Evolutionary conservation across 1,140 invertebrate species (phyloP).

Genomic region (Neodiprion fabricii): DNA sequence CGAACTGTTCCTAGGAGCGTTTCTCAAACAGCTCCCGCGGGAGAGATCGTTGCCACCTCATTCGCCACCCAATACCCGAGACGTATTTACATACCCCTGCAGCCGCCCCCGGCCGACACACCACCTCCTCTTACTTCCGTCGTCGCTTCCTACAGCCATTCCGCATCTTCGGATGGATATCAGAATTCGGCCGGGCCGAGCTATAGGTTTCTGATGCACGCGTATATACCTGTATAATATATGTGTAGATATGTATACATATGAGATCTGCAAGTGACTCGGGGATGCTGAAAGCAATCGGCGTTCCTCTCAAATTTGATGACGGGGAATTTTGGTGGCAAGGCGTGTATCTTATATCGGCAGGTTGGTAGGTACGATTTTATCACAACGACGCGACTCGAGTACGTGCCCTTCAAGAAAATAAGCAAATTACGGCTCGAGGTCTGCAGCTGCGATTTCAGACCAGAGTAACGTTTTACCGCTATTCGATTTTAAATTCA

Average conservation of each 20-base stretch:
- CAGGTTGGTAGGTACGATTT: background rate
- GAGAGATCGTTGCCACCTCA: slow-evolving; percentile 38
- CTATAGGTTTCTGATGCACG: background rate
- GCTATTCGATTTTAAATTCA: no score
- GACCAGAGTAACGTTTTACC: no score
- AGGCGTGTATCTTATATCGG: no score
- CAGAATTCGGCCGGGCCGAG: background rate
- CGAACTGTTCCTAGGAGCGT: background rate
- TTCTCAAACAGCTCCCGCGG: slow-evolving; percentile 3
- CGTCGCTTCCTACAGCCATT: background rate
- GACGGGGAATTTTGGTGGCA: background rate
- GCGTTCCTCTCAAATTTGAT: slow-evolving; percentile 4
- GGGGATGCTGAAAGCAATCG: background rate
- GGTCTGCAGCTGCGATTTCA: background rate
- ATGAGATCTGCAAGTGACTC: background rate
- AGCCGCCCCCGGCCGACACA: slow-evolving; percentile 26
- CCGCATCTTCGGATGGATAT: background rate
- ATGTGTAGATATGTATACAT: background rate
- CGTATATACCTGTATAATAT: no score
- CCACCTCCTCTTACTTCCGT: slow-evolving; percentile 17
- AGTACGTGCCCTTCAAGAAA: background rate
- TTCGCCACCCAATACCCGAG: slow-evolving; percentile 26
- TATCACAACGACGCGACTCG: background rate
- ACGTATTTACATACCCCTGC: slow-evolving; percentile 41
- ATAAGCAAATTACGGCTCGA: background rate